A percentile compares a stretch with the other conserved stretches of the same genome.
These are phyloP conservation scores for Poecilia wingei DNA, from an alignment of 2,797 vertebrate species.

Conservation along the genomic window DNA sequence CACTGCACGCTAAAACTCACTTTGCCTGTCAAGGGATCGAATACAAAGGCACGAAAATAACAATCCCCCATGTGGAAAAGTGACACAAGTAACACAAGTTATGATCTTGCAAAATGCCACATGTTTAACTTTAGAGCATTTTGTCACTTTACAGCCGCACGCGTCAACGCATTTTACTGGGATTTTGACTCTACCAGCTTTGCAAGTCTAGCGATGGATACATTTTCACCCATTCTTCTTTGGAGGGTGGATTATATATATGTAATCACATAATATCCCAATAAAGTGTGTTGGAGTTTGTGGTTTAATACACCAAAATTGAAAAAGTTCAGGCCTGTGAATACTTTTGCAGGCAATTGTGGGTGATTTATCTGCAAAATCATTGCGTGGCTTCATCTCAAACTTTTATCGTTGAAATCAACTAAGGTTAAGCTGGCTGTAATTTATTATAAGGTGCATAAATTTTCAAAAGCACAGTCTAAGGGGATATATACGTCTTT, in stretches of 20 bases:
- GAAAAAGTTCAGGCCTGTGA: background rate
- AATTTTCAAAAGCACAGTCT: background rate
- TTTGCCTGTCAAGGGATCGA: slow-evolving; percentile 57
- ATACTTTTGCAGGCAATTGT: background rate
- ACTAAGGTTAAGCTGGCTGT: background rate
- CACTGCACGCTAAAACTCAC: slow-evolving; percentile 65
- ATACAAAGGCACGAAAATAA: slow-evolving; percentile 41
- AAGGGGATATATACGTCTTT: slow-evolving; percentile 30
- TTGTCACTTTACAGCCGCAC: background rate
- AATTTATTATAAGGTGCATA: slow-evolving; percentile 1
- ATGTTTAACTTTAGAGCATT: background rate
- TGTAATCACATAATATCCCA: background rate
- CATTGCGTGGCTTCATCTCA: background rate
- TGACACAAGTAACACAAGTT: background rate
- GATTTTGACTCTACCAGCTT: background rate
- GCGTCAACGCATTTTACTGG: too few relatives aligned
- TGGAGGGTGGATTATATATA: background rate
- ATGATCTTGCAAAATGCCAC: background rate
- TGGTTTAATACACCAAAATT: background rate
- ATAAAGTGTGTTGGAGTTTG: background rate
- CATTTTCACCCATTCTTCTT: background rate
- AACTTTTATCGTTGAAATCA: background rate
- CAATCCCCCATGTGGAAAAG: slow-evolving; percentile 65
- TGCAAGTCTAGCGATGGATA: background rate
- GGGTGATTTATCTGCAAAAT: too few relatives aligned